A percentile compares a stretch with the other conserved stretches of the same genome.
Conservation (phyloP, 2,888 invertebrate species). For the Venustoraphidia nigricollis region DNA sequence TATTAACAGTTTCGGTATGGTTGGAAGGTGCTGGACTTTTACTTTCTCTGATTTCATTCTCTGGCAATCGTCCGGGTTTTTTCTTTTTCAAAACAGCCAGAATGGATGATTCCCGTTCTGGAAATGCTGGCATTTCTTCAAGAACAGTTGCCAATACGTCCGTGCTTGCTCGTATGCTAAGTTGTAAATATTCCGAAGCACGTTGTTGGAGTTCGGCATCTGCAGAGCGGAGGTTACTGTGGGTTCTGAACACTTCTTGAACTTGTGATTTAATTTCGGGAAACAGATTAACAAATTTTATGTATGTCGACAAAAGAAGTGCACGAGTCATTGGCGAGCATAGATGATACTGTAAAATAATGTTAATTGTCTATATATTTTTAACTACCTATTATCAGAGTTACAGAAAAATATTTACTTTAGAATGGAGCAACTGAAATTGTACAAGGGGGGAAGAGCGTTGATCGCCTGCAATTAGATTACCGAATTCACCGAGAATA, state of each 20-base stretch:
- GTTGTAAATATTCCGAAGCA: slow-evolving; percentile 92
- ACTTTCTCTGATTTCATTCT: slow-evolving; percentile 68
- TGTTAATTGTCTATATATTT: background rate
- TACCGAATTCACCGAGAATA: slow-evolving; percentile 97
- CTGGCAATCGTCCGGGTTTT: slow-evolving; percentile 88
- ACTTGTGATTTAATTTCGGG: slow-evolving; percentile 95
- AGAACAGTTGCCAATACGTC: slow-evolving; percentile 96
- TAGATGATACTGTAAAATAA: slow-evolving; percentile 60
- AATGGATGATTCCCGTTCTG: slow-evolving; percentile 95
- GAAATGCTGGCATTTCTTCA: slow-evolving; percentile 99
- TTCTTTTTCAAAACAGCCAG: slow-evolving; percentile 96
- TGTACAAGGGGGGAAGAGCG: slow-evolving; percentile 94
- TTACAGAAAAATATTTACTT: slow-evolving; percentile 30
- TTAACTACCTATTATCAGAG: background rate
- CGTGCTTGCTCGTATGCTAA: slow-evolving; percentile 89
- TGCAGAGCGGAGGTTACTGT: slow-evolving; percentile 91
- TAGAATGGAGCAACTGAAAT: slow-evolving; percentile 95
- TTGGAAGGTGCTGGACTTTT: slow-evolving; percentile 54
- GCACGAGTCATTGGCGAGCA: slow-evolving; percentile 96
- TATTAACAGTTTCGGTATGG: slow-evolving; percentile 31
- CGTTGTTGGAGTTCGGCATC: slow-evolving; percentile 98
- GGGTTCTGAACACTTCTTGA: slow-evolving; percentile 85
- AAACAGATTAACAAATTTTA: slow-evolving; percentile 98
- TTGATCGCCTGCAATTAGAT: slow-evolving; percentile 96
- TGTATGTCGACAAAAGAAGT: slow-evolving; percentile 90